These are phyloP conservation scores for Pyrgus malvae DNA, from an alignment of 2,888 invertebrate genomes.

Conservation along the genomic window DNA sequence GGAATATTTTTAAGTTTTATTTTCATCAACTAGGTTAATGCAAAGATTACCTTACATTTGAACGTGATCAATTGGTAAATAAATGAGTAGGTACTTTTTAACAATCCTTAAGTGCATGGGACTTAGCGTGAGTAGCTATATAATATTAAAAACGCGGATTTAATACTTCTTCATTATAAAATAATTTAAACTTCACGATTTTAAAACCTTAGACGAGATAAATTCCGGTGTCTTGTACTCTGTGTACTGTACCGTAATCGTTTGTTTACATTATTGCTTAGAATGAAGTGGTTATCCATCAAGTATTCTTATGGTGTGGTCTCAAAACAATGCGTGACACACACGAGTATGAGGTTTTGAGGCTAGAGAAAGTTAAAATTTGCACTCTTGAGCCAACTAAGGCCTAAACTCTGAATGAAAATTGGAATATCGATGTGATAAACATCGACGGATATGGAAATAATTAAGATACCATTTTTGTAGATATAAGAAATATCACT, in stretches of 20 bases:
- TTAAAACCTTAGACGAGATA: too few species aligned
- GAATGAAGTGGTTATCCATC: conserved; percentile 26
- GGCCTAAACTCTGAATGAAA: conserved; percentile 10
- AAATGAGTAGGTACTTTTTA: too few species aligned
- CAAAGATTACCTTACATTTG: too few species aligned
- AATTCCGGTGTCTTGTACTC: too few species aligned
- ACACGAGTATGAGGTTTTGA: conserved; percentile 72
- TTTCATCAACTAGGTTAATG: too few species aligned
- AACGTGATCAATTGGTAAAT: too few species aligned
- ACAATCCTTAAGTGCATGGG: too few species aligned
- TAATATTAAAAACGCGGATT: too few species aligned
- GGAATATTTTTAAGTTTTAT: too few species aligned
- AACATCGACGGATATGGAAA: background rate
- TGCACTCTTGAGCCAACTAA: conserved; percentile 43
- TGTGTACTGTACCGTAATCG: conserved; percentile 18
- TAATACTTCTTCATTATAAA: too few species aligned
- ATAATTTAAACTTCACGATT: too few species aligned
- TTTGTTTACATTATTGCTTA: conserved; percentile 26
- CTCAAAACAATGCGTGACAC: conserved; percentile 67
- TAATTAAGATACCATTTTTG: background rate
- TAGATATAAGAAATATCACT: background rate
- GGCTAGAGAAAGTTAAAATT: conserved; percentile 80
- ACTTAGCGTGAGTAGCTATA: too few species aligned
- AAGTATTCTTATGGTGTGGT: conserved; percentile 48
- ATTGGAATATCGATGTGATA: conserved; percentile 2